Evolutionary conservation across 1,140 invertebrate species (phyloP).

Genomic region (Phocides pigmalion): DNA sequence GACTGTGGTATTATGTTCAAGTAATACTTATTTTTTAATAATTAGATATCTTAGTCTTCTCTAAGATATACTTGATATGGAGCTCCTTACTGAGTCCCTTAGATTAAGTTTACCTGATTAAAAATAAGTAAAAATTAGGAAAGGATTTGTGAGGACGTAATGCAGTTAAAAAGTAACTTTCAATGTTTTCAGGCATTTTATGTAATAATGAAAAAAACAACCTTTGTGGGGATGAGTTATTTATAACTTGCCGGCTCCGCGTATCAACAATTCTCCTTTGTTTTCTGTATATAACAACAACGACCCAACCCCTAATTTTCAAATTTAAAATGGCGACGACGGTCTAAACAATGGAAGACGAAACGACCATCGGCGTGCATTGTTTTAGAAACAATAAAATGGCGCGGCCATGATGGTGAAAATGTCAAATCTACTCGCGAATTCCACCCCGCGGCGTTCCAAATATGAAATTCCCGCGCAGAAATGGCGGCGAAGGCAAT

Average conservation of each 20-base stretch:
- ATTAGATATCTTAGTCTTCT: too few relatives aligned
- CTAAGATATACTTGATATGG: too few relatives aligned
- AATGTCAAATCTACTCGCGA: constrained; percentile 75
- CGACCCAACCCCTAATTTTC: constrained; percentile 66
- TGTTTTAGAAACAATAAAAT: constrained; percentile 80
- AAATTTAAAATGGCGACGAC: constrained; percentile 77
- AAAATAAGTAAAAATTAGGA: too few relatives aligned
- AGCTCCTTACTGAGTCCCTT: too few relatives aligned
- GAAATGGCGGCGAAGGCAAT: constrained; percentile 78
- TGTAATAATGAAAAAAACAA: not conserved
- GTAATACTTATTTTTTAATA: not conserved
- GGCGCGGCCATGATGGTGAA: constrained; percentile 71
- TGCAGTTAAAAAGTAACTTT: not conserved
- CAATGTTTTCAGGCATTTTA: not conserved
- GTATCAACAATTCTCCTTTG: constrained; percentile 28
- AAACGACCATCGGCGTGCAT: constrained; percentile 69
- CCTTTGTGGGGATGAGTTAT: constrained; percentile 16
- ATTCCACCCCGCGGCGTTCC: constrained; percentile 74
- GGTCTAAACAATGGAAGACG: constrained; percentile 64
- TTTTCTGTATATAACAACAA: constrained; percentile 36
- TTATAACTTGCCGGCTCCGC: constrained; percentile 8
- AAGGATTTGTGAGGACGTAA: not conserved
- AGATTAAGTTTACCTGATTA: too few relatives aligned
- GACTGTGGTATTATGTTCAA: not conserved
- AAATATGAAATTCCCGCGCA: constrained; percentile 78